Evolutionary conservation across 1,140 invertebrate genomes (phyloP), one percentile per base, ranked within the genome.

Genomic region (Trachymyrmex cornetzi): DNA sequence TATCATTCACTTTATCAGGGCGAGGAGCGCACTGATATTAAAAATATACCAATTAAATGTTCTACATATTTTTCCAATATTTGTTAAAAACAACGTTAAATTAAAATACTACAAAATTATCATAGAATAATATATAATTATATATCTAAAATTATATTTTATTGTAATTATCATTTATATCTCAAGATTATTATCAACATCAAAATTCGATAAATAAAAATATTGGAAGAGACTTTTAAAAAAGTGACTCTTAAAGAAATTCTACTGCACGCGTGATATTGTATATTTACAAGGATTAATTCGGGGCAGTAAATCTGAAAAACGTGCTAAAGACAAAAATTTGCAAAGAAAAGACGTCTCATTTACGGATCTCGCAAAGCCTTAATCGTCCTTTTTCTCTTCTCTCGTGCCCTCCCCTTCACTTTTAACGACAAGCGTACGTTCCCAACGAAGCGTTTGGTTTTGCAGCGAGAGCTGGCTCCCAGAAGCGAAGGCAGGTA

Each of bases 401-500:
- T 82, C n/a, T 66, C 38, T 63, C 74, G 30, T 69, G 55, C 67
- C 66, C 77, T 63, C 69, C 61, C 55, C 34, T 80, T 75, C 27
- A 57, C 69, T 84, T 87, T 84, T 59, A 80, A 87, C 80, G 85
- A 87, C 85, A 90, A 90, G 84, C 85, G 88, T 89, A 88, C 85
- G 87, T 90, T 91, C 75, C 84, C 59, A 87, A 87, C 90, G 85
- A 91, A 89, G 89, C 85, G 81, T 87, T 88, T 84, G 75, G 69
- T 91, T 81, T 90, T 89, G 89, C 84, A 87, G 86, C 66, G 85
- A 86, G 87, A 88, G 86, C 88, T 87, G 86, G 80, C 82, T 89
- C 87, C 86, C 90, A 89, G 69, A 91, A 93, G 90, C 89, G 67
- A 87, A 92, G 85, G 82, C 87, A 86, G 87, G 89, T 90, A 87